These are phyloP conservation scores for Cydia amplana DNA, from an alignment of 1,140 invertebrate genomes.

Conservation along the genomic window DNA sequence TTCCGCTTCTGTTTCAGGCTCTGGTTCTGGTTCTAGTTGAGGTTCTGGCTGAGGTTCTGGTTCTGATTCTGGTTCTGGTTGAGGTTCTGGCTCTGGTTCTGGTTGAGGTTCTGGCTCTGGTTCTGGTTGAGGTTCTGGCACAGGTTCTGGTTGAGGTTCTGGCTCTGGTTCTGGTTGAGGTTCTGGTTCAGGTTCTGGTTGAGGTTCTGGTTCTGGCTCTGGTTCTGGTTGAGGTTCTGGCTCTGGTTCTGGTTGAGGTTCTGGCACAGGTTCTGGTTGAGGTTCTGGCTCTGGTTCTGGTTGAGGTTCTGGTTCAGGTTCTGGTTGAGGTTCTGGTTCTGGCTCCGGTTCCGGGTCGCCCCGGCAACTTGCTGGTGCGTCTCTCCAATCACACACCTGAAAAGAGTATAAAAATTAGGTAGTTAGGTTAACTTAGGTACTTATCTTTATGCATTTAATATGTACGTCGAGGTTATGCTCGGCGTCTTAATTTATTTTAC, in stretches of 20 bases:
- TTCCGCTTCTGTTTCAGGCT: conserved; percentile 38
- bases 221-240: conserved; percentile 24
- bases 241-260: conserved; percentile 22
- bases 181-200: conserved; percentile 36
- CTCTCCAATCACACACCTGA: conserved; percentile 66
- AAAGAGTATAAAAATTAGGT: conserved; percentile 36
- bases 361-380: conserved; percentile 50
- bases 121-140: too few species aligned
- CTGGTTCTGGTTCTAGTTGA: too few species aligned
- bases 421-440: too few species aligned
- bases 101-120: too few species aligned
- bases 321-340: conserved; percentile 28
- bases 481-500: too few species aligned
- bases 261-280: conserved; percentile 21
- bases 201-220: conserved; percentile 5
- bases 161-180: conserved; percentile 13
- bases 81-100: too few species aligned
- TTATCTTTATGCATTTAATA: too few species aligned
- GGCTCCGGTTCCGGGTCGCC: conserved; percentile 24
- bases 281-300: conserved; percentile 24
- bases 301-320: conserved; percentile 25
- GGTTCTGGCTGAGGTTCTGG: too few species aligned
- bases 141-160: conserved; percentile 41
- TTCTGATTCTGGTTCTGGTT: too few species aligned
- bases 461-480: too few species aligned